These are phyloP conservation scores for Pegea sp. DNA, from an alignment of 23 tunicate genomes.

Conservation along the genomic window DNA sequence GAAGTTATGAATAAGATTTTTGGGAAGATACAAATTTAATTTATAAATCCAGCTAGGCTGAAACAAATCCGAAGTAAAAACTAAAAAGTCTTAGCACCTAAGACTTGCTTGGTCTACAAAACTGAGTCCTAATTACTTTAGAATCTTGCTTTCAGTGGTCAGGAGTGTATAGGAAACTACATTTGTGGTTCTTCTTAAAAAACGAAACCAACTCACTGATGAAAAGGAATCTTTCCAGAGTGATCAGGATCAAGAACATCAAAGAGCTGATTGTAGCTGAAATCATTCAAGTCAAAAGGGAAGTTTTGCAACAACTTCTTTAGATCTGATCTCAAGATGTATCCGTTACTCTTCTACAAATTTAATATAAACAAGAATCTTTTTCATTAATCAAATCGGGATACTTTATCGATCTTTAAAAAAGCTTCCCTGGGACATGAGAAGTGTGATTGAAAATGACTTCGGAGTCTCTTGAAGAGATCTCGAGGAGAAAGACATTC, in stretches of 20 bases:
- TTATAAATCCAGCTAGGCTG: too few relatives aligned
- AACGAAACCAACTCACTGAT: slow-evolving; percentile 18
- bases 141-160: too few relatives aligned
- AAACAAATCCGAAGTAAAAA: too few relatives aligned
- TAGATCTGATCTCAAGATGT: background rate
- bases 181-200: background rate
- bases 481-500: slow-evolving; percentile 29
- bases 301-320: slow-evolving; percentile 46
- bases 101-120: too few relatives aligned
- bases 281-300: slow-evolving; percentile 43
- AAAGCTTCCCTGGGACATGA: slow-evolving; percentile 64
- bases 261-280: slow-evolving; percentile 38
- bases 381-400: too few relatives aligned
- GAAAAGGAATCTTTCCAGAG: slow-evolving; percentile 64
- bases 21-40: too few relatives aligned
- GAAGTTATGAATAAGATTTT: too few relatives aligned
- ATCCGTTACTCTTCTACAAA: too few relatives aligned
- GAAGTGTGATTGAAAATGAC: slow-evolving; percentile 38
- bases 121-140: too few relatives aligned
- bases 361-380: too few relatives aligned
- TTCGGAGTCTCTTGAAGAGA: slow-evolving; percentile 21
- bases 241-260: slow-evolving; percentile 51
- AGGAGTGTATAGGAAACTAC: background rate
- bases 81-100: too few relatives aligned
- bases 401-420: slow-evolving; percentile 66